phyloP scores from a whole-genome alignment of 2,797 vertebrate species.

The Enteromius thamalakanensis region DNA sequence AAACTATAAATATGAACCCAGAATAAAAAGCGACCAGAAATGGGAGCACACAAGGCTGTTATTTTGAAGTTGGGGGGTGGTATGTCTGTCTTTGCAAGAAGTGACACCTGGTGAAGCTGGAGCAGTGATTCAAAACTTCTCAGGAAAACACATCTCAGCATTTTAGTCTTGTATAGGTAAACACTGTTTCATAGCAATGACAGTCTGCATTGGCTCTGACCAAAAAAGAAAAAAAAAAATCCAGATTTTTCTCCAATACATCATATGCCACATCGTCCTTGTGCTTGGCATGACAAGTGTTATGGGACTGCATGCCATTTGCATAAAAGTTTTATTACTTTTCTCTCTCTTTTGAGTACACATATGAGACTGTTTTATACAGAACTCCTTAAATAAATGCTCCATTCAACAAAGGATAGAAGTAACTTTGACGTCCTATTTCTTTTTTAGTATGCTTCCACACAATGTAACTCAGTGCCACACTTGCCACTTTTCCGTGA shows the following conservation, averaged over 20 bases:
- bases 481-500: slow-evolving; percentile 18
- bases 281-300: neutral
- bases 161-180: slow-evolving; percentile 7
- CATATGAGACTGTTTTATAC: neutral
- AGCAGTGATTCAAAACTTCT: neutral
- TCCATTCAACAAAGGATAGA: slow-evolving; percentile 14
- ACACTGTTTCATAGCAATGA: slow-evolving; percentile 5
- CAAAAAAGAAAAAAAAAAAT: neutral
- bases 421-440: slow-evolving; percentile 40
- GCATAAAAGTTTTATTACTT: slow-evolving; percentile 17
- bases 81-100: neutral
- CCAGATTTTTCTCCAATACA: neutral
- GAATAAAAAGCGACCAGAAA: neutral
- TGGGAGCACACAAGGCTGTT: neutral
- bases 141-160: neutral
- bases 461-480: slow-evolving; percentile 12
- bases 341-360: neutral
- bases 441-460: slow-evolving; percentile 14
- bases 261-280: slow-evolving; percentile 4
- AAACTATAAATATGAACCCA: neutral
- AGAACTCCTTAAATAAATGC: slow-evolving; percentile 17
- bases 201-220: neutral
- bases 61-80: neutral
- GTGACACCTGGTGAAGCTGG: too few species aligned
- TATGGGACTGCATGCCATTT: slow-evolving; percentile 22